phyloP scores from a whole-genome alignment of 2,797 vertebrate genomes.

The Alosa sapidissima region DNA sequence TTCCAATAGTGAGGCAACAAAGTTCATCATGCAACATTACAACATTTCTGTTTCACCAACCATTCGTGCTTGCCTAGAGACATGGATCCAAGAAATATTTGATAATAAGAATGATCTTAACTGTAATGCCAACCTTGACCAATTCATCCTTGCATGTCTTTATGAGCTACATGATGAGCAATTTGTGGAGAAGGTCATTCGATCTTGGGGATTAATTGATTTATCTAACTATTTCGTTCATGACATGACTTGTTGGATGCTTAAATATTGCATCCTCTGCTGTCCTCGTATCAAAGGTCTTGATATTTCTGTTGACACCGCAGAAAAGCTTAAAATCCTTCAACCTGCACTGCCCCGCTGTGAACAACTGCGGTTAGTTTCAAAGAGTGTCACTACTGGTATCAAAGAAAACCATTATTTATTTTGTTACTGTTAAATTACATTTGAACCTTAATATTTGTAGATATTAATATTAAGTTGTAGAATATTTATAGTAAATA shows the following conservation, averaged over 20 bases:
- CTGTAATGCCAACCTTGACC: no score
- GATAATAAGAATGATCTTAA: not conserved
- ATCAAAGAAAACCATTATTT: not conserved
- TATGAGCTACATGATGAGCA: conserved; percentile 33
- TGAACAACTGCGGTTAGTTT: not conserved
- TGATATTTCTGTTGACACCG: not conserved
- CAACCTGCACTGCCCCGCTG: not conserved
- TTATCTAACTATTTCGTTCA: not conserved
- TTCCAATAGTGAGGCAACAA: not conserved
- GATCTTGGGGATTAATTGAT: not conserved
- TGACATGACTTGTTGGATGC: not conserved
- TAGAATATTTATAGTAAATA: not conserved
- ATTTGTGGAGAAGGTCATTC: conserved; percentile 27
- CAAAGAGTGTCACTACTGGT: not conserved
- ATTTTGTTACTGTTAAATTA: not conserved
- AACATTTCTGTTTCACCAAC: not conserved
- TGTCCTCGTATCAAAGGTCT: conserved; percentile 17
- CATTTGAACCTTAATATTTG: no score
- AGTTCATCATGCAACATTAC: not conserved
- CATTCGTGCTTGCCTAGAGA: not conserved
- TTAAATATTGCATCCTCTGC: not conserved
- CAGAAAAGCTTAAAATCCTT: not conserved
- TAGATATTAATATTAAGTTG: no score
- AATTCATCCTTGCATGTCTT: not conserved
- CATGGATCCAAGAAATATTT: not conserved